Evolutionary conservation across 2,888 invertebrate species (phyloP), one percentile per base, ranked within the genome.

Genomic region (Drosophila diplacantha): DNA sequence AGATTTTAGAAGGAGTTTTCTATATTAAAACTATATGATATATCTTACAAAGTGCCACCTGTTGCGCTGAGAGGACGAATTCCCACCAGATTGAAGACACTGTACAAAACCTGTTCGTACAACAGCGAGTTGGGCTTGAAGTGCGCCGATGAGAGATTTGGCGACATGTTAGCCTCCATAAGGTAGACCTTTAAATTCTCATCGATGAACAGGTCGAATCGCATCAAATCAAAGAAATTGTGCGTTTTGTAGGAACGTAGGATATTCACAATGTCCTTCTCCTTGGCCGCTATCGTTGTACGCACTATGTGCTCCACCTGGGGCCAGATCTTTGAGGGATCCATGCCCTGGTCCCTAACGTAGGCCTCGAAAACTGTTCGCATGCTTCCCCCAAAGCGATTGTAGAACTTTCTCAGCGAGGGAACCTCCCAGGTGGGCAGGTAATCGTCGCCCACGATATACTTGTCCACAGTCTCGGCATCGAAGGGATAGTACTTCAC

Each of bases 131-230:
- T 99, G 0, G 93, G 94, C n/a, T 94, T 93, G 86, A 93, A 98
- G 88, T 98, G 97, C 0, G 94, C 94, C 0, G 98, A 96, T 0
- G 96, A 96, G 60, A 99, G 90, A 90, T 99, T 99, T 0, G 99
- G 99, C 14, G 97, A 97, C 99, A 99, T 98, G 85, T 99, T 99
- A 1, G 96, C 98, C 90, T 99, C 99, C 92, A 99, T 93, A 7
- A 97, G 90, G 82, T 92, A 94, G 0, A 98, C 95, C 49, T 93
- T 94, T 0, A 98, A 87, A 54, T 96, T 90, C 72, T 96, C 94
- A 86, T 98, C 97, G 3, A 98, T 89, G 0, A 97, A 93, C 85
- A 99, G 93, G 88, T 99, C 99, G 85, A 99, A 96, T 31, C 99
- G 92, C 89, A 97, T 94, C 90, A 99, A 90, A 88, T 99, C 98